Base-by-base conservation (phyloP, 2,113 vertebrate species). In the Campylomormyrus tamandua region DNA sequence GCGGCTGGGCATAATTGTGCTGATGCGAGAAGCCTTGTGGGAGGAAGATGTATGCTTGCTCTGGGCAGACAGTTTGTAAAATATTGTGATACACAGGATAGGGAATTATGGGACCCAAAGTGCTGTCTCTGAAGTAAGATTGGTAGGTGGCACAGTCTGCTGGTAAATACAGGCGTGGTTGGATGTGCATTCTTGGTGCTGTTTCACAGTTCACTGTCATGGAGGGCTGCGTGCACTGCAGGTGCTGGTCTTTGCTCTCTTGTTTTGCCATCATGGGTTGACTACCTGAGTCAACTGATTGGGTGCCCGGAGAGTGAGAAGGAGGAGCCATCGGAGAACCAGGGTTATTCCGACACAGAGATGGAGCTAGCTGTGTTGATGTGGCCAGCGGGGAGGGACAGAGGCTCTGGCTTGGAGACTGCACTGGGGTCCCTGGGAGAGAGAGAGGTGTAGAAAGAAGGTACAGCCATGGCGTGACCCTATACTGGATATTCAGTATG, bases 341-440 rank as follows among this genome's bases (percentile, higher is more conserved):
- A 56, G 94, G 93, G 6, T 50, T 1, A n/a, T 89, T 94, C 3
- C 50, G 84, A 46, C 92, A 92, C 90, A 90, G 85, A 52, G 89
- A 52, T 49, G n/a, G 66, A 15, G 70, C 19, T 39, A 83, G 2
- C 24, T 48, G 56, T 27, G 31, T 91, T 31, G 92, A 92, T 35
- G 91, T 93, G 13, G 93, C 89, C 9, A 39, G 90, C 39, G 95
- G 95, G 45, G 95, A 95, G 90, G 90, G 93, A 87, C 92, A 94
- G 46, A 19, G 90, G 89, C 93, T 94, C 42, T 92, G 93, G 90
- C 50, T 92, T 58, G 94, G 92, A 91, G 96, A 96, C 10, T 62
- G 90, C 35, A 56, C 31, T 89, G 93, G 89, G 7, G 94, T 94
- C 39, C 94, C 96, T 96, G 83, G 48, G 90, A 17, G 1, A 88